These are phyloP conservation scores for Noctua janthina DNA, from an alignment of 2,888 invertebrate genomes.

Conservation along the genomic window DNA sequence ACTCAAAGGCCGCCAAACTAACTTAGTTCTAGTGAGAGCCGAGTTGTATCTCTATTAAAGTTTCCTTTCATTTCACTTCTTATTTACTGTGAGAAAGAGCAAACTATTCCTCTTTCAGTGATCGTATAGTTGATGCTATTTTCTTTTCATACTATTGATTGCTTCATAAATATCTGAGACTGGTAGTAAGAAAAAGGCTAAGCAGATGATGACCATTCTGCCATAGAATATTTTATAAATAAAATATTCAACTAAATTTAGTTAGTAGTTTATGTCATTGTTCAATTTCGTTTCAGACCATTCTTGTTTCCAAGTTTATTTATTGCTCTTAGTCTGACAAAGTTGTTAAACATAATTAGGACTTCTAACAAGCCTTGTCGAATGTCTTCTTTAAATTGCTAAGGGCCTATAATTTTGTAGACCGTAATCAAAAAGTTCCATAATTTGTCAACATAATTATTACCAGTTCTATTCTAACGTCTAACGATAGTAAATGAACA, in stretches of 20 bases:
- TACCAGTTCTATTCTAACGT: slow-evolving; percentile 18
- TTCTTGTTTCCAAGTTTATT: background rate
- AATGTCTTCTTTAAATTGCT: background rate
- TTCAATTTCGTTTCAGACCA: background rate
- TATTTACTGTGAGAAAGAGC: slow-evolving; percentile 15
- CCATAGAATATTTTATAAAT: background rate
- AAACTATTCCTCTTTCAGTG: background rate
- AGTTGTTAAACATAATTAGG: background rate
- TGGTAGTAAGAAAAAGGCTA: background rate
- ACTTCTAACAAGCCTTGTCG: background rate
- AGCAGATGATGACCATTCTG: background rate
- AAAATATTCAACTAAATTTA: no score
- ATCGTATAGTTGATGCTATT: background rate
- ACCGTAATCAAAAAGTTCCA: background rate
- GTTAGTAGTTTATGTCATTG: no score
- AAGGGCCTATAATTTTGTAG: background rate
- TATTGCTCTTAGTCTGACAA: background rate
- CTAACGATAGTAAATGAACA: slow-evolving; percentile 21
- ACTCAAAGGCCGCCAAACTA: slow-evolving; percentile 12
- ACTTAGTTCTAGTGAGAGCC: no score
- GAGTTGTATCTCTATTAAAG: background rate
- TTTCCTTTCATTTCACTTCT: slow-evolving; percentile 13
- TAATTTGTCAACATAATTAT: slow-evolving; percentile 38
- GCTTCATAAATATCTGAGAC: background rate
- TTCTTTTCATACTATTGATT: background rate